A percentile compares a stretch with the other conserved stretches of the same genome.
Evolutionary conservation across 2,797 vertebrate species (phyloP).

Genomic region (Fringilla coelebs): DNA sequence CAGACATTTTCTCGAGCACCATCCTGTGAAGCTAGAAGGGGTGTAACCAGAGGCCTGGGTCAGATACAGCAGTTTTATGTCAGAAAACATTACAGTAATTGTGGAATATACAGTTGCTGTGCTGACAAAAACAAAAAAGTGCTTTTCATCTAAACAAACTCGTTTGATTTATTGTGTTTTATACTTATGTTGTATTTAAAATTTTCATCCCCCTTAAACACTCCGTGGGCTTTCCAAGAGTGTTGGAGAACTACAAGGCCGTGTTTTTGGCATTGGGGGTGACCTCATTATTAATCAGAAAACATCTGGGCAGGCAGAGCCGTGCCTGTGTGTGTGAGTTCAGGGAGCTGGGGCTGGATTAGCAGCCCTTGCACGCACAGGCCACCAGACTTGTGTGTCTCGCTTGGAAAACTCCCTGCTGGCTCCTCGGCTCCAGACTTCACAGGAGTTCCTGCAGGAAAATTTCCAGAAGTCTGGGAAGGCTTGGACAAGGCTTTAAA

Average conservation of each 20-base stretch:
- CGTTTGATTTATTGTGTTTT: conserved; percentile 52
- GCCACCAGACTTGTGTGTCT: neutral
- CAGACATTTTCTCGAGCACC: neutral
- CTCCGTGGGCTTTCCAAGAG: neutral
- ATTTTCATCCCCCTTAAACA: conserved; percentile 20
- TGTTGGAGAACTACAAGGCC: neutral
- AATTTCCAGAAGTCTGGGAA: neutral
- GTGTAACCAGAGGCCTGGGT: neutral
- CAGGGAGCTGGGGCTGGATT: neutral
- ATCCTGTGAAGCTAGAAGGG: neutral
- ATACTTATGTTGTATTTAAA: neutral
- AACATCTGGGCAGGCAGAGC: conserved; percentile 53
- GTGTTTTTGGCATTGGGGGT: neutral
- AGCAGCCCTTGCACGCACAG: neutral
- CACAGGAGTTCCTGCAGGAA: neutral
- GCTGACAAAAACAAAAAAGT: conserved; percentile 43
- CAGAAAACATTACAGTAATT: conserved; percentile 44
- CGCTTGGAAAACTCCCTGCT: neutral
- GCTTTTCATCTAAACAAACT: conserved; percentile 59
- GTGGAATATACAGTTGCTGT: conserved; percentile 38
- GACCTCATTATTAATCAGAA: conserved; percentile 58
- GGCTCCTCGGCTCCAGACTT: neutral
- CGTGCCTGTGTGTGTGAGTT: neutral
- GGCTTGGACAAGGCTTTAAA: neutral
- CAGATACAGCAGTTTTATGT: conserved; percentile 48